A percentile compares a stretch with the other conserved stretches of the same genome.
Conservation (phyloP, 2,888 invertebrate species). For the Vannuccia rotundouncinata region DNA sequence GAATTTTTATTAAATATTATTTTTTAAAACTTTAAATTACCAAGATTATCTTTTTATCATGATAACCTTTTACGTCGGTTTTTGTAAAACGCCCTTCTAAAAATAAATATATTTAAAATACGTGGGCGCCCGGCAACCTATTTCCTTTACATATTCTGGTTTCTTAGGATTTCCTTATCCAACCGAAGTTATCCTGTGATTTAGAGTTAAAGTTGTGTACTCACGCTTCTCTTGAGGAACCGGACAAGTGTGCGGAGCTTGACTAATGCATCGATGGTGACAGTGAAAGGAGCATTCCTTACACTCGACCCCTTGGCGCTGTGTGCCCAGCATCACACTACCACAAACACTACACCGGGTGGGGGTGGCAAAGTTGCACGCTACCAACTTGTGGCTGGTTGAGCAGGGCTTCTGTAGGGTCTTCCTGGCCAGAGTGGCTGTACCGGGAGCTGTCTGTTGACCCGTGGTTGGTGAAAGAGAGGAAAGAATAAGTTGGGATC, state of each 20-base stretch:
- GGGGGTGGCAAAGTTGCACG: constrained; percentile 62
- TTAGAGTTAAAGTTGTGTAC: too few relatives aligned
- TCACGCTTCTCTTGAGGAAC: not conserved
- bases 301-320: constrained; percentile 69
- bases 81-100: too few relatives aligned
- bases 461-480: not conserved
- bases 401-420: not conserved
- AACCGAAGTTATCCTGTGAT: too few relatives aligned
- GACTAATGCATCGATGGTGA: constrained; percentile 33
- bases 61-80: too few relatives aligned
- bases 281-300: constrained; percentile 34
- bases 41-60: too few relatives aligned
- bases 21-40: too few relatives aligned
- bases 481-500: too few relatives aligned
- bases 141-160: too few relatives aligned
- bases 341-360: constrained; percentile 96
- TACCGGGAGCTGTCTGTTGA: not conserved
- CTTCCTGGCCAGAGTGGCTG: not conserved
- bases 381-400: not conserved
- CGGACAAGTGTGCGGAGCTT: not conserved
- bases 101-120: too few relatives aligned
- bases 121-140: too few relatives aligned
- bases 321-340: constrained; percentile 88
- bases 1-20: too few relatives aligned
- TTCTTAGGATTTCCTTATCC: too few relatives aligned